Conservation (phyloP, 2,797 vertebrate species). For the Pantherophis alleghaniensis region DNA sequence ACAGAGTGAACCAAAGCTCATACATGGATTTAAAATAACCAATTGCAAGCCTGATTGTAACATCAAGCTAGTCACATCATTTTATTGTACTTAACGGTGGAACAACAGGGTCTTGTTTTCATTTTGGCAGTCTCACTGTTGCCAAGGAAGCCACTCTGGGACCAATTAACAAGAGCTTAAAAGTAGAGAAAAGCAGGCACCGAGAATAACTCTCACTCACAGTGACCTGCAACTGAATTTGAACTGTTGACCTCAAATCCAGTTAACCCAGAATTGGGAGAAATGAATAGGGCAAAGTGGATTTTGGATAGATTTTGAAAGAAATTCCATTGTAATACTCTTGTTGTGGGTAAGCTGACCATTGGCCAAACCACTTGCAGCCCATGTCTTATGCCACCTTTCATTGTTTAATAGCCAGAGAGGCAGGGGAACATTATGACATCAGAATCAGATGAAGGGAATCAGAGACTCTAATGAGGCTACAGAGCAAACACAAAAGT, state of each 20-base stretch:
- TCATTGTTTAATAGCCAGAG: neutral
- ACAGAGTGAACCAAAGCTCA: neutral
- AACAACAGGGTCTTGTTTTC: neutral
- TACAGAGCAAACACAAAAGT: neutral
- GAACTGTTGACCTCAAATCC: neutral
- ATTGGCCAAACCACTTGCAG: neutral
- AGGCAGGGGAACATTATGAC: neutral
- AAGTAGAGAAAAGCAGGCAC: neutral
- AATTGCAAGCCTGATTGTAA: neutral
- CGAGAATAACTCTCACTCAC: neutral
- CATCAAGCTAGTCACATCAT: neutral
- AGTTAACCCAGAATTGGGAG: neutral
- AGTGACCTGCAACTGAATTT: constrained; percentile 3
- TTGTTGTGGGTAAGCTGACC: neutral
- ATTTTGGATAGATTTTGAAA: constrained; percentile 2
- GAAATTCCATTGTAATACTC: neutral
- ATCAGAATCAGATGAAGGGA: constrained; percentile 9
- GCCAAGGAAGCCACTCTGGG: neutral
- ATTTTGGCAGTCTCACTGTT: neutral
- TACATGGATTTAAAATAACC: neutral
- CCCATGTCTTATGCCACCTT: neutral
- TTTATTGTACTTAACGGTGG: neutral
- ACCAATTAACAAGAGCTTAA: constrained; percentile 18
- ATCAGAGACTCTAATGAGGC: neutral
- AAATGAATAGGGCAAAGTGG: neutral